These are phyloP conservation scores for Balanococcus diminutus DNA, from an alignment of 2,888 invertebrate species.

Conservation along the genomic window DNA sequence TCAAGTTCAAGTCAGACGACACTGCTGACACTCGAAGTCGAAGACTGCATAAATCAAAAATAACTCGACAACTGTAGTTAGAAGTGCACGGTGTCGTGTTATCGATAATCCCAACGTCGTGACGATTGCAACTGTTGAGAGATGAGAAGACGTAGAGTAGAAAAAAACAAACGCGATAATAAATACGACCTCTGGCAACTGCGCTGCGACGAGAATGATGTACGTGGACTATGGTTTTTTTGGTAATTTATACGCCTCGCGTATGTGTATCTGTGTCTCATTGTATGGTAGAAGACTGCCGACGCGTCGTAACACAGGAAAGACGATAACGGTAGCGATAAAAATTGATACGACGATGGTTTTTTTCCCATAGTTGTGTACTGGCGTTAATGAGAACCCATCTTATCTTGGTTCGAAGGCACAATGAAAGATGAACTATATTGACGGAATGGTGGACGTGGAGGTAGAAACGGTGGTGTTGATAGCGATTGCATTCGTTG, in stretches of 20 bases:
- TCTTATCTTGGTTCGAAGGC: background rate
- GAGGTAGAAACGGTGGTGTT: background rate
- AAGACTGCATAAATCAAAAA: background rate
- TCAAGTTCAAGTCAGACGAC: too few species aligned
- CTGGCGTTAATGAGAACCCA: slow-evolving; percentile 8
- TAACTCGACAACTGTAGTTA: background rate
- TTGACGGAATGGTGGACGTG: background rate
- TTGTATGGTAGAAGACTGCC: slow-evolving; percentile 2
- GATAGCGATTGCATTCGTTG: background rate
- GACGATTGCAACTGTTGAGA: background rate
- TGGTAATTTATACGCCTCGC: background rate
- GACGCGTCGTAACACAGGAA: slow-evolving; percentile 22
- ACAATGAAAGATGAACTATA: background rate
- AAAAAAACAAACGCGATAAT: background rate
- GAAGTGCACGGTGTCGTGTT: background rate
- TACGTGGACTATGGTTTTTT: background rate
- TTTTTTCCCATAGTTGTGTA: background rate
- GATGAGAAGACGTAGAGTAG: background rate
- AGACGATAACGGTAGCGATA: background rate
- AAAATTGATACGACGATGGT: slow-evolving; percentile 11
- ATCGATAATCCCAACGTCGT: background rate
- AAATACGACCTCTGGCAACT: slow-evolving; percentile 26
- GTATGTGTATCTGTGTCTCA: background rate
- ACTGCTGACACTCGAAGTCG: background rate
- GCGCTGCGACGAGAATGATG: background rate